A percentile compares a stretch with the other conserved stretches of the same genome.
Conservation (phyloP, 2,888 invertebrate genomes). For the Drosophila lacicola region DNA sequence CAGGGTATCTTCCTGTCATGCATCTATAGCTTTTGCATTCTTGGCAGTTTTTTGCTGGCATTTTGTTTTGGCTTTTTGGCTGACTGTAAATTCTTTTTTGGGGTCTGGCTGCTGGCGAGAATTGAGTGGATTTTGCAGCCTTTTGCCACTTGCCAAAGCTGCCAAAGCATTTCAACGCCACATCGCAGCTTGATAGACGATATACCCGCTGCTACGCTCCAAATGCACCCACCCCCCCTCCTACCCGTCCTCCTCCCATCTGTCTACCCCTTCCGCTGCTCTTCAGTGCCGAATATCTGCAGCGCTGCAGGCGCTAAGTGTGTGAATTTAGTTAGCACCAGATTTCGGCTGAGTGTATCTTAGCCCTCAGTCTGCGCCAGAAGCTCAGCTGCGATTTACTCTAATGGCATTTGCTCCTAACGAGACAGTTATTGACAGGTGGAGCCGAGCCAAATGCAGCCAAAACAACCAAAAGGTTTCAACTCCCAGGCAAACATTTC, state of each 20-base stretch:
- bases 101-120: conserved; percentile 38
- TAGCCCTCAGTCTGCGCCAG: background rate
- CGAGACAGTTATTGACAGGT: conserved; percentile 66
- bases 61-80: conserved; percentile 60
- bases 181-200: conserved; percentile 56
- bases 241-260: background rate
- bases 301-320: conserved; percentile 73
- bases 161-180: conserved; percentile 58
- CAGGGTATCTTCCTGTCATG: background rate
- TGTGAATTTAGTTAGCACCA: conserved; percentile 72
- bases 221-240: background rate
- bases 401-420: conserved; percentile 67
- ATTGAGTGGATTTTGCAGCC: conserved; percentile 58
- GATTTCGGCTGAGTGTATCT: conserved; percentile 31
- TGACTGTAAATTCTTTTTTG: conserved; percentile 51
- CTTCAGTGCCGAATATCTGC: conserved; percentile 14
- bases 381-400: conserved; percentile 65
- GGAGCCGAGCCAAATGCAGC: conserved; percentile 7
- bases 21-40: too few relatives aligned
- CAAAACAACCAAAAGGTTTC: background rate
- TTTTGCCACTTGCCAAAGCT: conserved; percentile 59
- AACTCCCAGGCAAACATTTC: conserved; percentile 6
- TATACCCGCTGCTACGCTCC: conserved; percentile 9
- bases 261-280: too few relatives aligned
- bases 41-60: conserved; percentile 21